phyloP scores from a whole-genome alignment of 2,888 invertebrate genomes.

The Eilema griseolum region DNA sequence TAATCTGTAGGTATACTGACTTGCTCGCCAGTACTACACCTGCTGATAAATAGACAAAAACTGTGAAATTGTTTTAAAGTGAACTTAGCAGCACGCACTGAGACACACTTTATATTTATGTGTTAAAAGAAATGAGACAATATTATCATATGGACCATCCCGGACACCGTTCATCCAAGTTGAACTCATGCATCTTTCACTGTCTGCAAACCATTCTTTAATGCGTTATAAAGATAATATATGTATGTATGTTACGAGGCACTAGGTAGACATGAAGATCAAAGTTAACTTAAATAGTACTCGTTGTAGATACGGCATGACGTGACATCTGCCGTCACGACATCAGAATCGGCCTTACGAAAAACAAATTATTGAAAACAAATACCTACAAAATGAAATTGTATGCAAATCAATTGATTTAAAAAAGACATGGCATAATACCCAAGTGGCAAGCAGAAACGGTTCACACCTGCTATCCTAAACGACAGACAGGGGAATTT shows the following conservation, averaged over 20 bases:
- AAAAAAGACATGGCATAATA: conserved; percentile 3
- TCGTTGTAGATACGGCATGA: background rate
- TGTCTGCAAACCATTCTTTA: background rate
- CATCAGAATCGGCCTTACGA: background rate
- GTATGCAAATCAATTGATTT: background rate
- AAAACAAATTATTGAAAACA: background rate
- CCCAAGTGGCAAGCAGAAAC: conserved; percentile 17
- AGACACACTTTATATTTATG: background rate
- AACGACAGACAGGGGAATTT: conserved; percentile 32
- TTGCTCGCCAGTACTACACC: too few relatives aligned
- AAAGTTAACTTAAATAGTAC: background rate
- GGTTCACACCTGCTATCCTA: conserved; percentile 19
- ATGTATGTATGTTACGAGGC: background rate
- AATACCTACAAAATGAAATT: background rate
- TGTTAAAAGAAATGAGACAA: background rate
- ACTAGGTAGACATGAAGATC: background rate
- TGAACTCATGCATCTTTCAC: background rate
- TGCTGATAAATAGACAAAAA: too few relatives aligned
- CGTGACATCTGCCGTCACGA: background rate
- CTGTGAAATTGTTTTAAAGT: too few relatives aligned
- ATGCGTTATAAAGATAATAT: background rate
- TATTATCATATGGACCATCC: background rate
- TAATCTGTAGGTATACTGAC: too few relatives aligned
- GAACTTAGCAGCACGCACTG: too few relatives aligned
- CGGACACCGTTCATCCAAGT: background rate